These are phyloP conservation scores for Tenthredo livida DNA, from an alignment of 2,888 invertebrate genomes.

Conservation along the genomic window DNA sequence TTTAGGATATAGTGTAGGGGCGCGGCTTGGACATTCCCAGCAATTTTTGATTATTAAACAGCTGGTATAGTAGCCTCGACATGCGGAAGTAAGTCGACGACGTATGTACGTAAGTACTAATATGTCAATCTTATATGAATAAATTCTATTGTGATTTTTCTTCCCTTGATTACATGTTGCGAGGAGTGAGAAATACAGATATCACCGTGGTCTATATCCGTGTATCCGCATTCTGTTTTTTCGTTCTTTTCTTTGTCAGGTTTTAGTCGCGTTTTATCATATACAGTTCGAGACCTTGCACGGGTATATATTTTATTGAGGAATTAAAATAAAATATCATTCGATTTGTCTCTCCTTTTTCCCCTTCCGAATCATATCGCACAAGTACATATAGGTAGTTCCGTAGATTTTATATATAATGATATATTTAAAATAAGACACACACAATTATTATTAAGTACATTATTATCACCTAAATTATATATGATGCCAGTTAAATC, in stretches of 20 bases:
- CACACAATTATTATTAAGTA: not conserved
- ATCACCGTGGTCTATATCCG: not conserved
- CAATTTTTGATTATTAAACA: constrained; percentile 7
- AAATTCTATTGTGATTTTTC: constrained; percentile 47
- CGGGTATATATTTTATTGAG: not conserved
- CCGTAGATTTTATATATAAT: constrained; percentile 15
- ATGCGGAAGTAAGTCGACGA: constrained; percentile 4
- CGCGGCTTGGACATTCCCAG: constrained; percentile 33
- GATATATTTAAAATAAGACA: constrained; percentile 4
- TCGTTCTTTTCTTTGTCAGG: not conserved
- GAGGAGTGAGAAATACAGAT: not conserved
- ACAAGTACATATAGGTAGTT: not conserved
- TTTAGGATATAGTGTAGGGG: constrained; percentile 3
- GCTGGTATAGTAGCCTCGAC: constrained; percentile 25
- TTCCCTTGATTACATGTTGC: not conserved
- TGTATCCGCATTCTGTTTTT: constrained; percentile 29
- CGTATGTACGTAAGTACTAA: not conserved
- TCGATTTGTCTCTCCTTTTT: constrained; percentile 8
- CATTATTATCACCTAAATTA: constrained; percentile 22
- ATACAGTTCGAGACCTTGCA: constrained; percentile 13
- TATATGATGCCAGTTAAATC: constrained; percentile 35
- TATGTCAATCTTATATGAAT: constrained; percentile 32
- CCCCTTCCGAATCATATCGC: not conserved
- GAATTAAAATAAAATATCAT: constrained; percentile 17
- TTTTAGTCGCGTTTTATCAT: not conserved